Evolutionary conservation across 37 sponge, comb jelly and placozoan species (phyloP).

Genomic region (Halichondria panicea): DNA sequence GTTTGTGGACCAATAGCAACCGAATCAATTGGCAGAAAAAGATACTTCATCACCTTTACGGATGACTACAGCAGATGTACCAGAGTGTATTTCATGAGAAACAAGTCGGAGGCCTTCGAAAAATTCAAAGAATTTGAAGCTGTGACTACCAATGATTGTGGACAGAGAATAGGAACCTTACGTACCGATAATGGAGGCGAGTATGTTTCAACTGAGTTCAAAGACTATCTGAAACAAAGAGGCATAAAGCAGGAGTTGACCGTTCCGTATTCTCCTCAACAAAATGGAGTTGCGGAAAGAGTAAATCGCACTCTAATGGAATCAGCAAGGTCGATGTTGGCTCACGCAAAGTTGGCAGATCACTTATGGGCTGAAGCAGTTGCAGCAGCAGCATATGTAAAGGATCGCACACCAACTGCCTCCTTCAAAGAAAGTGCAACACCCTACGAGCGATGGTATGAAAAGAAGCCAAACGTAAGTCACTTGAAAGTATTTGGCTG

Average conservation of each 20-base stretch:
- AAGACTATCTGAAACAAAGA: slow-evolving; percentile 30
- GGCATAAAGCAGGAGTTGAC: slow-evolving; percentile 41
- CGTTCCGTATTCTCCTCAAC: slow-evolving; percentile 40
- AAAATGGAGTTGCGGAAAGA: slow-evolving; percentile 56
- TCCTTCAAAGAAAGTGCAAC: slow-evolving; percentile 11
- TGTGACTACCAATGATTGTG: slow-evolving; percentile 18
- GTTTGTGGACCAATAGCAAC: slow-evolving; percentile 54
- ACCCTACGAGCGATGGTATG: slow-evolving; percentile 41
- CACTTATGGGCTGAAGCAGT: slow-evolving; percentile 63
- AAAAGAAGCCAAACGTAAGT: slow-evolving; percentile 24
- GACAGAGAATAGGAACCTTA: slow-evolving; percentile 20
- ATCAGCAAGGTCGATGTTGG: slow-evolving; percentile 42
- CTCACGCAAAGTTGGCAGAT: slow-evolving; percentile 37
- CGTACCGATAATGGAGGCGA: slow-evolving; percentile 46
- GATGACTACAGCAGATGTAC: slow-evolving; percentile 54
- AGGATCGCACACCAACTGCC: slow-evolving; percentile 31
- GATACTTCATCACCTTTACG: slow-evolving; percentile 53
- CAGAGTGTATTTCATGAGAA: slow-evolving; percentile 42
- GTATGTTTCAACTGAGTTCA: slow-evolving; percentile 35
- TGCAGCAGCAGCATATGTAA: slow-evolving; percentile 41
- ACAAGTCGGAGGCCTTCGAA: slow-evolving; percentile 39
- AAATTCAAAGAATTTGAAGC: slow-evolving; percentile 66
- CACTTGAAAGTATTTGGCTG: slow-evolving; percentile 56
- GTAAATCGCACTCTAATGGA: slow-evolving; percentile 53
- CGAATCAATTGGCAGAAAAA: slow-evolving; percentile 56